These are phyloP conservation scores for Polyergus mexicanus DNA, from an alignment of 1,140 invertebrate genomes.

Conservation along the genomic window DNA sequence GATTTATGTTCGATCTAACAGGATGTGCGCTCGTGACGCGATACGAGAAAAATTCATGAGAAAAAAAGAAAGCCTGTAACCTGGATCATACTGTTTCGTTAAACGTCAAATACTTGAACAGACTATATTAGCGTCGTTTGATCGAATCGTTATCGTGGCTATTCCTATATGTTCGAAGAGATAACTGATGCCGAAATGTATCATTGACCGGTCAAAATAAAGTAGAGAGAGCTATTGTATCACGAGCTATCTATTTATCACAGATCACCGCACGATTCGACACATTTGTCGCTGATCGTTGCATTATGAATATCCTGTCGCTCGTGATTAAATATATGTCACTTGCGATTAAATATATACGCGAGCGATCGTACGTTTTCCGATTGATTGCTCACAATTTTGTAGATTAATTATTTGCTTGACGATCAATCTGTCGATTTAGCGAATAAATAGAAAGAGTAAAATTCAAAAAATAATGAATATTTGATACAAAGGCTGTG, in stretches of 20 bases:
- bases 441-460: neutral
- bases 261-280: constrained; percentile 34
- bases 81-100: neutral
- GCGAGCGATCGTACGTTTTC: neutral
- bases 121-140: neutral
- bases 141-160: neutral
- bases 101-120: neutral
- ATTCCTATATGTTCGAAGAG: neutral
- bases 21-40: neutral
- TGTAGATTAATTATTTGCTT: constrained; percentile 43
- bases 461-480: neutral
- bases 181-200: constrained; percentile 5
- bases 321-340: constrained; percentile 31
- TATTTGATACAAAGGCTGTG: neutral
- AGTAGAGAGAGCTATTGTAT: constrained; percentile 35
- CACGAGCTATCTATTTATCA: constrained; percentile 50
- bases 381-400: neutral
- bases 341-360: constrained; percentile 7
- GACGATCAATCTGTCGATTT: neutral
- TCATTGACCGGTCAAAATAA: constrained; percentile 41
- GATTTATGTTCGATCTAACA: neutral
- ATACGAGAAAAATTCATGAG: neutral
- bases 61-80: neutral
- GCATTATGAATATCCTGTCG: constrained; percentile 48
- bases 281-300: constrained; percentile 25